Evolutionary conservation across 2,113 vertebrate species (phyloP), one percentile per base, ranked within the genome.

Genomic region (Shinisaurus crocodilurus): DNA sequence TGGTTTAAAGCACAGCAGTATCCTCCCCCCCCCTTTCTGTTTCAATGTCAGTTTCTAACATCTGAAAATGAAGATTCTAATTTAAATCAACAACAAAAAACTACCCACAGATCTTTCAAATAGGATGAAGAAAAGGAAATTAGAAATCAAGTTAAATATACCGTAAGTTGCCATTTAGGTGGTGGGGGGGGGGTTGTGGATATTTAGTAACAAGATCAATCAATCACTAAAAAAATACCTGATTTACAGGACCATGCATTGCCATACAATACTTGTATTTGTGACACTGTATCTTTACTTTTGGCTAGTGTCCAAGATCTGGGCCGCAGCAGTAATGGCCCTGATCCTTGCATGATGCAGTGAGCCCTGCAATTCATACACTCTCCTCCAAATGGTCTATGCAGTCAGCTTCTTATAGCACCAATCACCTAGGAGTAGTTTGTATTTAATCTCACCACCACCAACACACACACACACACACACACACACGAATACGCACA

Each of bases 1-100:
- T 97, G 96, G 89, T 94, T 96, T 96, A 94, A 96, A 96, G 88
- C 94, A 81, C 81, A 91, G 92, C 91, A 88, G 82, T 12, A 37
- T 27, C 34, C 50, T 16, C 12, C 10, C 10, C 63, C 45, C 65
- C 45, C 25, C 77, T 5, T 91, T 90, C 92, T 10, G 6, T 76
- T 95, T 89, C 87, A 95, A 93, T 85, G 91, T 43, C 94, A 89
- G 63, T 90, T 95, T 91, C 84, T 57, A 90, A 67, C 86, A 74
- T 34, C 77, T 48, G 80, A 85, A 89, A 88, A 85, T 63, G 77
- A 82, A 27, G 90, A 92, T 91, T 63, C 57, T 74, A 37, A 13
- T 43, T 74, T 74, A 74, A 74, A 74, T 29, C 54, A 34, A 48
- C 1, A 50, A 10, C 34, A 34, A 93, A 91, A 69, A 76, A 0